A percentile compares a stretch with the other conserved stretches of the same genome.
Evolutionary conservation across 1,140 invertebrate genomes (phyloP).

Genomic region (Pomacea maculata): DNA sequence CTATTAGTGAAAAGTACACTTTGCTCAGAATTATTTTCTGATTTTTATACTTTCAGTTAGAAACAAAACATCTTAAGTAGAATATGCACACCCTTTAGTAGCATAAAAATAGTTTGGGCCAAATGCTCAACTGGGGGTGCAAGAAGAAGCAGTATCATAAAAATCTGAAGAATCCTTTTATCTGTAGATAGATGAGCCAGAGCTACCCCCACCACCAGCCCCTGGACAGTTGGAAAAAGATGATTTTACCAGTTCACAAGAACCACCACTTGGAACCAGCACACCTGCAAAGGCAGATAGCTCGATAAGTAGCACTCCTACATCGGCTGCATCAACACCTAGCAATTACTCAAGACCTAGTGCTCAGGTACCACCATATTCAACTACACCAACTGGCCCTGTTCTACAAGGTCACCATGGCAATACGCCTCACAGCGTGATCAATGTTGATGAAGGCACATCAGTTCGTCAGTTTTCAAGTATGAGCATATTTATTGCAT

Average conservation of each 20-base stretch:
- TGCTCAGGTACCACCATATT: slow-evolving; percentile 50
- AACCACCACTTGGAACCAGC: slow-evolving; percentile 18
- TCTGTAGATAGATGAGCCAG: slow-evolving; percentile 47
- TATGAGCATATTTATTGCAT: background rate
- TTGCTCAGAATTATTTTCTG: background rate
- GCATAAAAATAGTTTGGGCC: background rate
- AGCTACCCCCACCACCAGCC: slow-evolving; percentile 27
- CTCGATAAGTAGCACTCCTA: slow-evolving; percentile 1
- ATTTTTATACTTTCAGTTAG: background rate
- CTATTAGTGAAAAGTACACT: background rate
- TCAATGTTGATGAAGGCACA: slow-evolving; percentile 49
- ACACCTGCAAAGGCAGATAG: slow-evolving; percentile 11
- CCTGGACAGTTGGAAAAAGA: background rate
- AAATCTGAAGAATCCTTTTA: background rate
- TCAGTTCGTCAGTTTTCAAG: slow-evolving; percentile 21
- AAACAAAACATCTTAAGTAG: no score
- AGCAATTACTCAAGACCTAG: slow-evolving; percentile 43
- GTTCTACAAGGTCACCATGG: slow-evolving; percentile 7
- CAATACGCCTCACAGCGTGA: slow-evolving; percentile 40
- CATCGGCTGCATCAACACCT: slow-evolving; percentile 20
- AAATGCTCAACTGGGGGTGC: no score
- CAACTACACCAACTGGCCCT: slow-evolving; percentile 25
- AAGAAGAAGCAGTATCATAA: background rate
- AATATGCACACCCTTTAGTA: background rate
- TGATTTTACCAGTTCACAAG: slow-evolving; percentile 7